phyloP scores from a whole-genome alignment of 2,888 invertebrate genomes.

The Sturmia bella region DNA sequence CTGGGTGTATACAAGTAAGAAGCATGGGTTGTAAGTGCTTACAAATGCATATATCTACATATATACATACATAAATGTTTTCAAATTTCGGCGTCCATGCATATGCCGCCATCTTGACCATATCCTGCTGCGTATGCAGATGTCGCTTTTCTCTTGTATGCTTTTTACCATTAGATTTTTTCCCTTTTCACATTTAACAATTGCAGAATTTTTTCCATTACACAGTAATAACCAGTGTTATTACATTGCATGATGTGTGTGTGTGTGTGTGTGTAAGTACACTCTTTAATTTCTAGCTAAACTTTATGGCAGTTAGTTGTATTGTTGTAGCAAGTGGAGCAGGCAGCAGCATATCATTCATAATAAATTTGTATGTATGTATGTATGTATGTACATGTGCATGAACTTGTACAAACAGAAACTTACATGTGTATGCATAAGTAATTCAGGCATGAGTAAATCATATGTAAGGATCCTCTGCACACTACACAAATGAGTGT shows the following conservation, averaged over 20 bases:
- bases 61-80: conserved; percentile 6
- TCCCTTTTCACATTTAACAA: background rate
- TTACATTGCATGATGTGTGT: background rate
- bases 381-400: background rate
- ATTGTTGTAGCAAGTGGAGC: background rate
- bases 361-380: conserved; percentile 19
- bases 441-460: background rate
- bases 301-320: conserved; percentile 56
- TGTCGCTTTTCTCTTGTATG: conserved; percentile 65
- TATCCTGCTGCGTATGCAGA: conserved; percentile 77
- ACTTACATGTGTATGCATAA: background rate
- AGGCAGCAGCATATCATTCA: conserved; percentile 47
- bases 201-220: conserved; percentile 5
- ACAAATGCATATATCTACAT: background rate
- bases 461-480: no score
- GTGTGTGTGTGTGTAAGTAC: background rate
- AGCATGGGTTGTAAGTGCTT: background rate
- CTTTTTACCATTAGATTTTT: background rate
- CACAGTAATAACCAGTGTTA: background rate
- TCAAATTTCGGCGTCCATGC: conserved; percentile 47
- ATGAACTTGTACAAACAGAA: background rate
- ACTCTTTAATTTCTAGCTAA: conserved; percentile 40
- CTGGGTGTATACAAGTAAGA: background rate
- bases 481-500: no score
- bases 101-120: conserved; percentile 76